Conservation (phyloP, 1,140 invertebrate species). For the Drosophila tristis region DNA sequence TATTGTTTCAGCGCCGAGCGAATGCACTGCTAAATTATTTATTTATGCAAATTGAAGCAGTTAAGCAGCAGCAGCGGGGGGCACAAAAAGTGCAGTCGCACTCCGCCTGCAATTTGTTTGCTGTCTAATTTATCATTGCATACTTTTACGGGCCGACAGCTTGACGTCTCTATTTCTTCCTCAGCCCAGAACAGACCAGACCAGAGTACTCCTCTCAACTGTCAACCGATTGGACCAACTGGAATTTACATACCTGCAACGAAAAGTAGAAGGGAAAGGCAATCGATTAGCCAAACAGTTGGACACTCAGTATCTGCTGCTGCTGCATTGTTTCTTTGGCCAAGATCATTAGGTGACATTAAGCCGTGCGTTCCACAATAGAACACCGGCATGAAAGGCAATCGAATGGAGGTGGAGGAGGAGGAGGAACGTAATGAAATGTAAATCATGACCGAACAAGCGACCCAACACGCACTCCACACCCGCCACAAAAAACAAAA, state of each 20-base stretch:
- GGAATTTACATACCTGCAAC: conserved; percentile 62
- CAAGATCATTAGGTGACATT: conserved; percentile 49
- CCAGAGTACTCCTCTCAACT: conserved; percentile 2
- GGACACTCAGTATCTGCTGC: conserved; percentile 2
- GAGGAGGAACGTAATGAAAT: conserved; percentile 26
- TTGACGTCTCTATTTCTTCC: conserved; percentile 63
- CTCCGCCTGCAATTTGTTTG: conserved; percentile 41
- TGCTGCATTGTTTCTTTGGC: conserved; percentile 31
- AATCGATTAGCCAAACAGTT: conserved; percentile 26
- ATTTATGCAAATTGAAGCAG: conserved; percentile 81
- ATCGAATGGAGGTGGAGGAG: conserved; percentile 3
- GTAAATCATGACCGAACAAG: conserved; percentile 47
- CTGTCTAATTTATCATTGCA: conserved; percentile 73
- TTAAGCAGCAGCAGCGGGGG: conserved; percentile 50
- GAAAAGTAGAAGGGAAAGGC: conserved; percentile 1
- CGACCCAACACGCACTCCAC: no score
- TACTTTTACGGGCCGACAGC: conserved; percentile 63
- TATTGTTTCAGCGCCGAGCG: conserved; percentile 62
- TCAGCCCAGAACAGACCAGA: background rate
- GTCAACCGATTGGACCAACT: background rate
- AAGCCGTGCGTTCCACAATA: conserved; percentile 16
- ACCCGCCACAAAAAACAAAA: conserved; percentile 6
- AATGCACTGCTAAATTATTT: conserved; percentile 73
- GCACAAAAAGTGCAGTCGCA: conserved; percentile 56
- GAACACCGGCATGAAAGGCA: conserved; percentile 27